Percentiles rank a stretch among this genome's conserved stretches.
phyloP scores from a whole-genome alignment of 2,797 vertebrate genomes.

The Antennarius maculatus region DNA sequence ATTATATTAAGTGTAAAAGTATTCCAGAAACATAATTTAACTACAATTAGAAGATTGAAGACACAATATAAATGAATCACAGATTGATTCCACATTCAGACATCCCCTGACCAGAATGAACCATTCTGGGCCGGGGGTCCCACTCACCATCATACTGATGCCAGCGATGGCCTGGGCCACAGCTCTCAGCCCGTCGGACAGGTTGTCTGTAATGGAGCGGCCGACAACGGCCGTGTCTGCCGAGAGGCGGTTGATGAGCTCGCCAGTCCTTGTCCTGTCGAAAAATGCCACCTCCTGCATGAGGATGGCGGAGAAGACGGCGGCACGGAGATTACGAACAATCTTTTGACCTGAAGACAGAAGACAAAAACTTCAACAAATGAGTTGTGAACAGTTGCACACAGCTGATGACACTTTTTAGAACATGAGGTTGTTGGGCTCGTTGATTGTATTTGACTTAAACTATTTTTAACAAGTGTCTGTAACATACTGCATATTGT shows the following conservation, averaged over 20 bases:
- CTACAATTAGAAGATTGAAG: not conserved
- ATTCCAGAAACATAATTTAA: not conserved
- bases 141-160: constrained; percentile 95
- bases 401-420: not conserved
- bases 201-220: constrained; percentile 92
- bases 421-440: not conserved
- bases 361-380: not conserved
- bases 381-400: not conserved
- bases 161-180: constrained; percentile 90
- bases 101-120: not conserved
- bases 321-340: constrained; percentile 88
- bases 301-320: constrained; percentile 91
- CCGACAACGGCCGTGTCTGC: constrained; percentile 91
- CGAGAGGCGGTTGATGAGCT: constrained; percentile 95
- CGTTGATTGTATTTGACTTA: too few relatives aligned
- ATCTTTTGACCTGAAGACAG: constrained; percentile 89
- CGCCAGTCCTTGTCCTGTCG: constrained; percentile 93
- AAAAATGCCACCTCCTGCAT: constrained; percentile 96
- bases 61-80: not conserved
- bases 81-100: not conserved
- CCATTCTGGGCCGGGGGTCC: not conserved
- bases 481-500: too few relatives aligned
- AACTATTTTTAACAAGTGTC: too few relatives aligned
- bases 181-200: constrained; percentile 94
- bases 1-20: not conserved